Percentiles rank a stretch among this genome's conserved stretches.
Conservation (phyloP, 2,113 vertebrate genomes). For the Embiotoca jacksoni region DNA sequence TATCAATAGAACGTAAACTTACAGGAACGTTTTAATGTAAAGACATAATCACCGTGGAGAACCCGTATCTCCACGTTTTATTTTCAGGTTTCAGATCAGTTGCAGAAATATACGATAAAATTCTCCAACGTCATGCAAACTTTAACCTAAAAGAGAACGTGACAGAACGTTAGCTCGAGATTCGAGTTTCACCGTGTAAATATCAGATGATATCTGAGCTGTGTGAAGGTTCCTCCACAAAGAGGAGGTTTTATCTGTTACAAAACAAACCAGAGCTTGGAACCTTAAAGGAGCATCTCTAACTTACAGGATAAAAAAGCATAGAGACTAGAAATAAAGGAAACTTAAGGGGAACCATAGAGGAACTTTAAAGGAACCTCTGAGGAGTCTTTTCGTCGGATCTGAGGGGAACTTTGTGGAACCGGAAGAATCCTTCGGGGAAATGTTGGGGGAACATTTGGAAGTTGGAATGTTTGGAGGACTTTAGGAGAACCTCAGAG, state of each 20-base stretch:
- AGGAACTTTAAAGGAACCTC: too few relatives aligned
- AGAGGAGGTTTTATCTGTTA: neutral
- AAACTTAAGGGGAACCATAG: too few relatives aligned
- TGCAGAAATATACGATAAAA: neutral
- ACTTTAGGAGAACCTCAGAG: neutral
- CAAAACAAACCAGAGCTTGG: neutral
- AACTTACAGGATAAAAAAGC: neutral
- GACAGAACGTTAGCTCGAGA: neutral
- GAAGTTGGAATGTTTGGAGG: neutral
- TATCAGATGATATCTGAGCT: neutral
- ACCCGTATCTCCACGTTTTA: neutral
- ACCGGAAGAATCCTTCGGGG: too few relatives aligned
- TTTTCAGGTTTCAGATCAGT: constrained; percentile 28
- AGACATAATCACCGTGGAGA: neutral
- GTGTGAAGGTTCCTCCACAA: neutral
- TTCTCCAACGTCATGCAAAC: constrained; percentile 26
- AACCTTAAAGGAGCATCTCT: constrained; percentile 4
- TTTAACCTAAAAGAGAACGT: neutral
- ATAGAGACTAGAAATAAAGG: too few relatives aligned
- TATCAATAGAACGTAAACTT: too few relatives aligned
- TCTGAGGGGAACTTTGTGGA: too few relatives aligned
- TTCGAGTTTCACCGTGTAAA: too few relatives aligned
- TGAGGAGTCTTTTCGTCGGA: too few relatives aligned
- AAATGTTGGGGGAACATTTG: too few relatives aligned
- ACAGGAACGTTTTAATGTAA: too few relatives aligned